Conservation (phyloP, 2,113 vertebrate species). For the Carettochelys insculpta region DNA sequence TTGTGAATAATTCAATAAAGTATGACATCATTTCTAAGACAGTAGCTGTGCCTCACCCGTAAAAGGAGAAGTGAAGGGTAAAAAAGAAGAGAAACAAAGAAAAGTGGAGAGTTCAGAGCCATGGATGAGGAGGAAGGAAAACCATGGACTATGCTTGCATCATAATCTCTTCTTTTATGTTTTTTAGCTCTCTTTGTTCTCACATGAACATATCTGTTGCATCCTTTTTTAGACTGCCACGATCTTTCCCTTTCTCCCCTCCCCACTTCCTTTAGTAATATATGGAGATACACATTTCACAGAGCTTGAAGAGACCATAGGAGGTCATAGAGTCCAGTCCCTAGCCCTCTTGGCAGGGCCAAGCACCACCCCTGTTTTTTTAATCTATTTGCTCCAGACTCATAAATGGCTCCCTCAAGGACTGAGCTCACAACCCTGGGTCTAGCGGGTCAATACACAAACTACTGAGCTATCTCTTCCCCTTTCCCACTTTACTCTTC, state of each 20-base stretch:
- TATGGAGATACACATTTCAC: too few relatives aligned
- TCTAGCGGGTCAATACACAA: too few relatives aligned
- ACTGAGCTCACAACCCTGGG: too few relatives aligned
- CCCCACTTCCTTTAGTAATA: too few relatives aligned
- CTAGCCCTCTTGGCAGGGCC: too few relatives aligned
- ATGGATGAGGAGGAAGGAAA: not conserved
- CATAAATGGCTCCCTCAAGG: too few relatives aligned
- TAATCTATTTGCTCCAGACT: too few relatives aligned
- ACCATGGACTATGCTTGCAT: not conserved
- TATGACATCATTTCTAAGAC: not conserved
- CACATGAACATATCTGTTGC: not conserved
- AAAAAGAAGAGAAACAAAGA: not conserved
- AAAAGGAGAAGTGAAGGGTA: not conserved
- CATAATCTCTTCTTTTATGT: not conserved
- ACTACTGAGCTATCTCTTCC: too few relatives aligned
- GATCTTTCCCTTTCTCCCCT: not conserved
- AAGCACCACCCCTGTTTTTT: too few relatives aligned
- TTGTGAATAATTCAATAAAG: slow-evolving; percentile 26
- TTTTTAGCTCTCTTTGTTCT: not conserved
- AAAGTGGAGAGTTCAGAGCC: not conserved
- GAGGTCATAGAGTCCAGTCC: too few relatives aligned
- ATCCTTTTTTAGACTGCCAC: not conserved
- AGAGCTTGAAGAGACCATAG: too few relatives aligned
- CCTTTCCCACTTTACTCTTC: not conserved
- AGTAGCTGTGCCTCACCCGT: not conserved